Base-by-base conservation (phyloP, 2,797 vertebrate genomes). In the Cheirogaleus major region DNA sequence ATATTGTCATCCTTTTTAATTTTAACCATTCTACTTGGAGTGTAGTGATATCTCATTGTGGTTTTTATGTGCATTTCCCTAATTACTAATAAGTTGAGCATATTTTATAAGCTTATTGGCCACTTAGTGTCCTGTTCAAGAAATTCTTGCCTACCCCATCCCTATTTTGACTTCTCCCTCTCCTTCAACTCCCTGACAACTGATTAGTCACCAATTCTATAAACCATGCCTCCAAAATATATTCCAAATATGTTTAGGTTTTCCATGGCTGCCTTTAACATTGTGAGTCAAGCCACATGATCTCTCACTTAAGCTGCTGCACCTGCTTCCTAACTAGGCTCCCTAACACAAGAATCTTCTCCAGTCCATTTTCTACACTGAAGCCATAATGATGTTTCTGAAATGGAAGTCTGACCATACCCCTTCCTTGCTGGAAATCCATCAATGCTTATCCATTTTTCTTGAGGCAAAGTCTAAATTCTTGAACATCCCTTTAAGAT, bases 351-450 rank as follows among this genome's bases (percentile, higher is more conserved):
- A 89, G 52, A 92, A 92, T 75, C 30, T n/a, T 89, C 59, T 93
- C 57, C 5, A 89, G 35, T 61, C 25, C 48, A 57, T 76, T 96
- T 92, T 81, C 32, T 14, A 84, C 32, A 87, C 30, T 55, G 35
- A 96, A 75, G 8, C 25, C n/a, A 84, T 55, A 89, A 32, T 75
- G 52, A 50, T 38, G 87, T 89, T 93, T 95, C 57, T 81, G 55
- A 85, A 97, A 78, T 92, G 63, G 30, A 90, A 67, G 61, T 80
- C 10, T 84, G 30, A 72, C 9, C 35, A 82, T 78, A 35, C 35
- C 18, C 78, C 17, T 91, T 92, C 65, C 18, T 32, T 75, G 35
- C n/a, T 93, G 48, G 82, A 87, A 95, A 75, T 17, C 32, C 57
- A 67, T 67, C 61, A 82, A 52, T 63, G 20, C 18, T 55, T 67